These are phyloP conservation scores for Habrosyne pyritoides DNA, from an alignment of 2,888 invertebrate species.

Conservation along the genomic window DNA sequence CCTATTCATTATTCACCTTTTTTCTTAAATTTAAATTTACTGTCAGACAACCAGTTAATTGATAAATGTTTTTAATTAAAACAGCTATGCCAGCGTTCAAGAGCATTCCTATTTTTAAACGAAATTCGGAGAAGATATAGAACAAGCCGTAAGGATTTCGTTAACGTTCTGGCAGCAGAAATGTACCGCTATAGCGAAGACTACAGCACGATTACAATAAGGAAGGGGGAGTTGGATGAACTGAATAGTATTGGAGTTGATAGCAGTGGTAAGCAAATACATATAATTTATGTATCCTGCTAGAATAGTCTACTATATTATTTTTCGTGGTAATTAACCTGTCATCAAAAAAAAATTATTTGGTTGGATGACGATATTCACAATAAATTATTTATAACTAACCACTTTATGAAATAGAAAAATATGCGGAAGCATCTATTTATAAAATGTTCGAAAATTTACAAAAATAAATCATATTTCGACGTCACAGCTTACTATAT, in stretches of 20 bases:
- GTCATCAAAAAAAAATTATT: no score
- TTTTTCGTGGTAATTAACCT: no score
- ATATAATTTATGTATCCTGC: background rate
- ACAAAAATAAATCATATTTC: no score
- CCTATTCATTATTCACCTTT: constrained; percentile 6
- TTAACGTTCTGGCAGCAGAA: constrained; percentile 89
- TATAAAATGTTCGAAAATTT: background rate
- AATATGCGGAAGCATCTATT: background rate
- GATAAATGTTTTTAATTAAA: constrained; percentile 34
- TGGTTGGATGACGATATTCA: no score
- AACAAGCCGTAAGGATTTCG: constrained; percentile 93
- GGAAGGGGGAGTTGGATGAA: constrained; percentile 95
- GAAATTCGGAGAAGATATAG: constrained; percentile 93
- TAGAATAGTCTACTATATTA: no score
- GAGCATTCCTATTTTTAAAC: constrained; percentile 94
- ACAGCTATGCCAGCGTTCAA: constrained; percentile 94
- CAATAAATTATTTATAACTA: no score
- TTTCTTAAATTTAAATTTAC: no score
- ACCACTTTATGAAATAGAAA: no score
- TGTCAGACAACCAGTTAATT: no score
- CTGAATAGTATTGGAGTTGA: constrained; percentile 96
- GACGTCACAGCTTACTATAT: no score
- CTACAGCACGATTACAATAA: constrained; percentile 90
- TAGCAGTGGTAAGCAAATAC: constrained; percentile 89
- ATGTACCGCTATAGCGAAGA: constrained; percentile 96